A percentile compares a stretch with the other conserved stretches of the same genome.
Conservation (phyloP, 1,140 invertebrate species). For the Drosophila subpulchrella region DNA sequence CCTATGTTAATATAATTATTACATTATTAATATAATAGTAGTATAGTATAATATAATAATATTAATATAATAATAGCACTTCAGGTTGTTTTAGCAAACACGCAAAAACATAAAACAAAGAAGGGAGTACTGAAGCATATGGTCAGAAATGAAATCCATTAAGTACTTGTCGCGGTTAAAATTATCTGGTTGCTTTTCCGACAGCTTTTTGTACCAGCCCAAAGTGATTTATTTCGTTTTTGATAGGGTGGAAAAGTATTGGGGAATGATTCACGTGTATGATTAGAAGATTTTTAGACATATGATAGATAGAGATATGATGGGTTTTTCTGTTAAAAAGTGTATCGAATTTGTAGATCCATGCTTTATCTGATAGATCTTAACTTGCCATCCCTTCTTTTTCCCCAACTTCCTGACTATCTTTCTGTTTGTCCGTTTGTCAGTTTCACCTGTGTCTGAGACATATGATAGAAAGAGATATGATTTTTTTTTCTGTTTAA, state of each 20-base stretch:
- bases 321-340: no score
- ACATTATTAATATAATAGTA: no score
- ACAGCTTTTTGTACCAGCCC: slow-evolving; percentile 4
- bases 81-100: neutral
- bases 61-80: no score
- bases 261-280: neutral
- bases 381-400: neutral
- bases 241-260: neutral
- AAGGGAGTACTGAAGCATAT: slow-evolving; percentile 7
- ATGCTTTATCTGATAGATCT: neutral
- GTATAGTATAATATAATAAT: no score
- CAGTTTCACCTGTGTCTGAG: neutral
- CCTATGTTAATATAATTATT: no score
- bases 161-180: slow-evolving; percentile 9
- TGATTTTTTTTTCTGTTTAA: no score
- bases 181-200: slow-evolving; percentile 11
- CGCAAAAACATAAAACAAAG: neutral
- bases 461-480: no score
- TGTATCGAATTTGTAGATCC: no score
- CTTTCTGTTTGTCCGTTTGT: neutral
- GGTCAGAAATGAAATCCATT: slow-evolving; percentile 23
- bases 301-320: no score
- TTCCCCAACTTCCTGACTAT: neutral
- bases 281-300: no score
- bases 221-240: slow-evolving; percentile 13